Base-by-base conservation (phyloP, 2,797 vertebrate genomes). In the Sebastes trivittatus region DNA sequence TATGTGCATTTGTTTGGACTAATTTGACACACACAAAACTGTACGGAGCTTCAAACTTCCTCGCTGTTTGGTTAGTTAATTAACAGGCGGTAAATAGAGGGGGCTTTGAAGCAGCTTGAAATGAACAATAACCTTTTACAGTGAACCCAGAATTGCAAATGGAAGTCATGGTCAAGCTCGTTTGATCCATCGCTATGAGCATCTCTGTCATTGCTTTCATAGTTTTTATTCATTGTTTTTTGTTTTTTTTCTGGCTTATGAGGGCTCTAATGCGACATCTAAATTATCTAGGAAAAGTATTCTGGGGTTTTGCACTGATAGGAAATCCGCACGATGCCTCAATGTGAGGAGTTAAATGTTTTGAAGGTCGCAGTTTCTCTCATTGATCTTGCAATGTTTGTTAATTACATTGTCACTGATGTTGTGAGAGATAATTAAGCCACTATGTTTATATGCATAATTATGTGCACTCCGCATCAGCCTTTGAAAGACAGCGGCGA, bases 341-440 rank as follows among this genome's bases (percentile, higher is more conserved):
- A 78, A 91, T 93, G 95, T 92, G 95, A 95, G 95, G 95, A 96
- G 95, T 96, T 96, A 96, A 96, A 96, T 96, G 95, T 96, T 96
- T 95, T 99, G 98, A 99, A 99, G 98, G 98, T 99, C 98, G 97
- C 97, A 98, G 97, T 98, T 98, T 98, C 98, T 98, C 98, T 98
- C 98, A 99, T 99, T 99, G 98, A 99, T 99, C 98, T 99, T 97
- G 97, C 98, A 97, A 99, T 99, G 98, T 99, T 99, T 99, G 98
- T 99, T 99, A 99, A 99, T 99, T 99, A 99, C 98, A 98, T 98
- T 99, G 98, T 99, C 98, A 99, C 98, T 99, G 98, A 99, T 99
- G 98, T 99, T 98, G 98, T 97, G 97, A 97, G 98, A 98, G 98
- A 99, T 99, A 99, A 99, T 99, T 99, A 99, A 99, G 98, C 97